Base-by-base conservation (phyloP, 2,888 invertebrate genomes). In the Parapristionchus giblindavisi region DNA sequence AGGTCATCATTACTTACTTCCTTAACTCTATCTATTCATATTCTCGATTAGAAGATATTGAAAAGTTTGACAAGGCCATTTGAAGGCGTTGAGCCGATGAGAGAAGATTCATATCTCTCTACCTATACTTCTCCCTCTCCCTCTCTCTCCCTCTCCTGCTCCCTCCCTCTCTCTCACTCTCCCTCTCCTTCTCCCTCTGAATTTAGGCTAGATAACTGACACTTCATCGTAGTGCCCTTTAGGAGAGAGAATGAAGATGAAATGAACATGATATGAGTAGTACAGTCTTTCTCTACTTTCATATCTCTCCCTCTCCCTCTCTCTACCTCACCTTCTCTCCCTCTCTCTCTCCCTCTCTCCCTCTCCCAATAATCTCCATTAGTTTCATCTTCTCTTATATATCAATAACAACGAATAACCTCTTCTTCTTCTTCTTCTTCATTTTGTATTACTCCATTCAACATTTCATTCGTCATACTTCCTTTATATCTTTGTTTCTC, bases 21-120 rank as follows among this genome's bases (percentile, higher is more conserved):
- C n/a, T n/a, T n/a, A n/a, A n/a, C n/a, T n/a, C n/a, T n/a, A n/a
- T n/a, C n/a, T n/a, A n/a, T n/a, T n/a, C n/a, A n/a, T n/a, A 58
- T 21, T 58, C 58, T 58, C 58, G 58, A 58, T 58, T 58, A 36
- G 32, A 21, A 58, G 58, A 58, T 58, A 58, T 58, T 58, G 58
- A 40, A 27, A 63, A 38, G 63, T 40, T 40, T 63, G 63, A 63
- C 63, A 63, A 63, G 63, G 63, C 63, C 63, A 63, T n/a, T 38
- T 63, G 63, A 40, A 63, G 38, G 63, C 58, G 58, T 58, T 58
- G 58, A 58, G 58, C 58, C 58, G 58, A 40, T 32, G 40, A n/a
- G n/a, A n/a, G n/a, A 38, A 24, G 63, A 63, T 63, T 27, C n/a
- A 21, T 63, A 63, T 63, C 63, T 38, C 21, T 27, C 21, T 14